phyloP scores from a whole-genome alignment of 2,113 vertebrate species.

The Casuarius casuarius region DNA sequence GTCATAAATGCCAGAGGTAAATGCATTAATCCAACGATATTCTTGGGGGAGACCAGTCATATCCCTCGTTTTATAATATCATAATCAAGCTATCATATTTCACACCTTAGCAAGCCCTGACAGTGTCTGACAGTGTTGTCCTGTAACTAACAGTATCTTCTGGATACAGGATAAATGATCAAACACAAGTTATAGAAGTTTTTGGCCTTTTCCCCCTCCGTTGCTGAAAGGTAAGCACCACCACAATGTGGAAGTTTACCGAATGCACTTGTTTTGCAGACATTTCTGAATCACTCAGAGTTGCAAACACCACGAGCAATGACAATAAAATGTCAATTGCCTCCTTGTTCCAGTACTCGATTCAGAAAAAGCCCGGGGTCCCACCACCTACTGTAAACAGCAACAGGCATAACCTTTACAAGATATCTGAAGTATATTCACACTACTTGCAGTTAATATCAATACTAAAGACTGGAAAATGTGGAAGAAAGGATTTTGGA shows the following conservation, averaged over 20 bases:
- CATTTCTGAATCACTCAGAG: background rate
- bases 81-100: background rate
- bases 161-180: background rate
- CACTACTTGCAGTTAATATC: background rate
- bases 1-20: background rate
- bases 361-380: background rate
- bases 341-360: background rate
- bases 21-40: rapidly evolving
- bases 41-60: background rate
- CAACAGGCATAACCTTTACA: background rate
- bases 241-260: background rate
- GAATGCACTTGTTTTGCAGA: background rate
- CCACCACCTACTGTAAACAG: background rate
- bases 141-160: background rate
- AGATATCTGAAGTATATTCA: background rate
- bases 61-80: background rate
- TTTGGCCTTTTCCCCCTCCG: too few species aligned
- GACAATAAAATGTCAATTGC: background rate
- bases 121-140: background rate
- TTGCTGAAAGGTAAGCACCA: background rate
- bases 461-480: background rate
- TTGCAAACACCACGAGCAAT: background rate
- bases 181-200: background rate
- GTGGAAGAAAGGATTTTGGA: background rate
- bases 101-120: background rate